Evolutionary conservation across 2,888 invertebrate species (phyloP).

Genomic region (Dioctria rufipes): DNA sequence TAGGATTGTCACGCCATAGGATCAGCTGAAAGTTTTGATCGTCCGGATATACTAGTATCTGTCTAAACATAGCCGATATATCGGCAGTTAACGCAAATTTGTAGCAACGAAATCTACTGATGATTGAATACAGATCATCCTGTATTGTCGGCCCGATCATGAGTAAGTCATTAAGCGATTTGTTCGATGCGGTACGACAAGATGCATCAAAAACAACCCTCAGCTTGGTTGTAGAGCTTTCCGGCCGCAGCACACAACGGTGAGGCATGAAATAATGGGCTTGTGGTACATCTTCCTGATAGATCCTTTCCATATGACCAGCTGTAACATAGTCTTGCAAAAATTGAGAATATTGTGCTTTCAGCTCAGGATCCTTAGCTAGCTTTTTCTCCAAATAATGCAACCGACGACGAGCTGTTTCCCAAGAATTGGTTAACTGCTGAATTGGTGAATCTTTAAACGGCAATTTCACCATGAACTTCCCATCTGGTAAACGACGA

Average conservation of each 20-base stretch:
- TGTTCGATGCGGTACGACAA: no score
- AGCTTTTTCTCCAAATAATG: slow-evolving; percentile 1
- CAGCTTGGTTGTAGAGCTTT: no score
- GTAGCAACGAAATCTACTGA: no score
- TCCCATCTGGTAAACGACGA: neutral
- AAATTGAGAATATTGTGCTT: slow-evolving; percentile 40
- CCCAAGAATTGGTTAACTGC: neutral
- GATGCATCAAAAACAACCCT: no score
- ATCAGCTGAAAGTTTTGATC: slow-evolving; percentile 63
- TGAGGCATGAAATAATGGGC: no score
- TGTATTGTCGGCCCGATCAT: no score
- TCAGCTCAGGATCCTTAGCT: neutral
- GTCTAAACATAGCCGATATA: no score
- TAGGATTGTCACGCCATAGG: slow-evolving; percentile 63
- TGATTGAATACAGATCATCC: no score
- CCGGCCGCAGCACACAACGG: no score
- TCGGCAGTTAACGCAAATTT: no score
- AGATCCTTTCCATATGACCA: slow-evolving; percentile 42
- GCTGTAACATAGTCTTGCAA: slow-evolving; percentile 33
- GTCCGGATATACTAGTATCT: slow-evolving; percentile 59
- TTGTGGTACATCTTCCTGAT: neutral
- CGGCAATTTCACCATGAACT: neutral
- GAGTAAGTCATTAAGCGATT: no score
- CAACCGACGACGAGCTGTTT: neutral
- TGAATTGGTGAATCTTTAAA: neutral